Base-by-base conservation (phyloP, 2,888 invertebrate species). In the Pammene fasciana region DNA sequence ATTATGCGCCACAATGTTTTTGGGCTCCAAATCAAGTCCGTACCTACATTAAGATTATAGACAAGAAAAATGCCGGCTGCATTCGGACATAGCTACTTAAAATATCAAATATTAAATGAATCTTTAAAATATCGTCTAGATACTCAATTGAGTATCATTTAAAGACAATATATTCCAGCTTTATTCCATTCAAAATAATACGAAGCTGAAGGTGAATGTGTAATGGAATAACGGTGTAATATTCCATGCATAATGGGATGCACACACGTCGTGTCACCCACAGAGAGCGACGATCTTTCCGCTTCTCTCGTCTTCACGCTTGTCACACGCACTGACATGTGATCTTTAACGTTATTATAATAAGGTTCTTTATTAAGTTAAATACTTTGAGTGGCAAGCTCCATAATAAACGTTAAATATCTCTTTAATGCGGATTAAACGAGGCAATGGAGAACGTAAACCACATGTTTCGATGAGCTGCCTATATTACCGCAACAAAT, bases 211-310 rank as follows among this genome's bases (percentile, higher is more conserved):
- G 43, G 43, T 16, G 6, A 6, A 18, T 5, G 18, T 26, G 18
- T 26, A 50, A 50, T 26, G 10, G 10, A 45, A 45, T 43, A 0
- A 43, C 43, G 45, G n/a, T 45, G 45, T 45, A 59, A 45, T 43
- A 18, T 59, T n/a, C n/a, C n/a, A 38, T n/a, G 18, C 62, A 38
- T 36, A 61, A 38, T 41, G 18, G 50, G 26, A 41, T 62, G 50
- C 41, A 62, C 41, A 26, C 38, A 36, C n/a, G 34, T 54, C 34
- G 9, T 50, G 61, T 62, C 62, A 52, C 41, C 13, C 18, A 14
- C 62, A 62, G 62, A 41, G 50, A 41, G 50, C 48, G 38, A 18
- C 50, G 41, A 62, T 62, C 38, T 50, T 62, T 62, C 38, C 41
- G 14, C 56, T n/a, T 46, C 36, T 38, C 50, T 13, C n/a, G n/a